phyloP scores from a whole-genome alignment of 2,888 invertebrate species.

The Drosophila siamana region DNA sequence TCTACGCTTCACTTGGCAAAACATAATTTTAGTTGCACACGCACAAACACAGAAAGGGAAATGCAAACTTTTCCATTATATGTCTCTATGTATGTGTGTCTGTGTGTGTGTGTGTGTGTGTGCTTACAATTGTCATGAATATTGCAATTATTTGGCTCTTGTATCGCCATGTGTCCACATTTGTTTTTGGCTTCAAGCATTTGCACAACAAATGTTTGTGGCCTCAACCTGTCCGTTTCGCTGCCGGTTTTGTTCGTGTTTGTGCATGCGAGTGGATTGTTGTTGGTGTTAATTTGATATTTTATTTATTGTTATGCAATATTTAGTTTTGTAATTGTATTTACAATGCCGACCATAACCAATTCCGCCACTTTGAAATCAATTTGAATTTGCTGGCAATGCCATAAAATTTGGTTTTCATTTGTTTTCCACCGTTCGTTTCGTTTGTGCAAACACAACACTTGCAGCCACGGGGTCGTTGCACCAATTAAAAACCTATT shows the following conservation, averaged over 20 bases:
- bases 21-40: constrained; percentile 51
- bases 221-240: constrained; percentile 33
- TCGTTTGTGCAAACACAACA: constrained; percentile 1
- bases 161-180: constrained; percentile 63
- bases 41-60: constrained; percentile 52
- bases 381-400: constrained; percentile 47
- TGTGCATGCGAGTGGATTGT: constrained; percentile 25
- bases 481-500: constrained; percentile 19
- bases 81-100: constrained; percentile 14
- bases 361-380: constrained; percentile 48
- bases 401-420: constrained; percentile 9
- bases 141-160: constrained; percentile 78
- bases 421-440: not conserved
- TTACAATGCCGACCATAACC: constrained; percentile 45
- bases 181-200: constrained; percentile 72
- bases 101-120: constrained; percentile 35
- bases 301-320: constrained; percentile 76
- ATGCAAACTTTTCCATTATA: constrained; percentile 53
- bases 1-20: constrained; percentile 48
- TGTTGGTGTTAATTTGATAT: constrained; percentile 78
- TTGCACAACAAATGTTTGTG: constrained; percentile 75
- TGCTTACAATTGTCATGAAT: constrained; percentile 73
- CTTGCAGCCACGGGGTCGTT: constrained; percentile 12
- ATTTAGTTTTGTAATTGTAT: constrained; percentile 76
- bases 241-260: constrained; percentile 15